Percentiles rank a stretch among this genome's conserved stretches.
These are phyloP conservation scores for Myrmecophaga tridactyla DNA, from an alignment of 2,113 vertebrate genomes.

Conservation along the genomic window DNA sequence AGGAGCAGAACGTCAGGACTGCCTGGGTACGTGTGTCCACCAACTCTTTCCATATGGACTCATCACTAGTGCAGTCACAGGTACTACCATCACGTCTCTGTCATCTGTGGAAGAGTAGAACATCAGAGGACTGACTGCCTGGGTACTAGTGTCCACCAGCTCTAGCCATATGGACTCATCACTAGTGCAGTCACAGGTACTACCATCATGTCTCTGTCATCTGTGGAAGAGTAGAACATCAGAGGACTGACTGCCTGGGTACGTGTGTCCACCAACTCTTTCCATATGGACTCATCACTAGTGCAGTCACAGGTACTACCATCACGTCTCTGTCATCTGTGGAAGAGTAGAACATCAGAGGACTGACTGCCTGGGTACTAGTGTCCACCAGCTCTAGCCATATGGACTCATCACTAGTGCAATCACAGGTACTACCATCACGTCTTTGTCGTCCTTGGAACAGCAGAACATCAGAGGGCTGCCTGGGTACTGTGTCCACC, in stretches of 20 bases:
- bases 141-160: not conserved
- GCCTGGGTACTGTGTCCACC: not conserved
- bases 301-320: not conserved
- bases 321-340: not conserved
- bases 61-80: not conserved
- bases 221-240: too few relatives aligned
- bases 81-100: not conserved
- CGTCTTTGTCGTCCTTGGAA: not conserved
- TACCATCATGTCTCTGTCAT: too few relatives aligned
- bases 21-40: not conserved
- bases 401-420: too few relatives aligned
- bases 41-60: not conserved
- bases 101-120: not conserved
- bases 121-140: not conserved
- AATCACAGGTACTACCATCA: not conserved
- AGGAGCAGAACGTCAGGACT: too few relatives aligned
- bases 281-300: too few relatives aligned
- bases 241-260: too few relatives aligned
- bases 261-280: not conserved
- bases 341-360: too few relatives aligned
- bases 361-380: not conserved
- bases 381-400: not conserved
- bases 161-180: too few relatives aligned
- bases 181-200: too few relatives aligned
- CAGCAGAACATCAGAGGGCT: too few relatives aligned